Base-by-base conservation (phyloP, 1,140 invertebrate species). In the Asobara japonica region DNA sequence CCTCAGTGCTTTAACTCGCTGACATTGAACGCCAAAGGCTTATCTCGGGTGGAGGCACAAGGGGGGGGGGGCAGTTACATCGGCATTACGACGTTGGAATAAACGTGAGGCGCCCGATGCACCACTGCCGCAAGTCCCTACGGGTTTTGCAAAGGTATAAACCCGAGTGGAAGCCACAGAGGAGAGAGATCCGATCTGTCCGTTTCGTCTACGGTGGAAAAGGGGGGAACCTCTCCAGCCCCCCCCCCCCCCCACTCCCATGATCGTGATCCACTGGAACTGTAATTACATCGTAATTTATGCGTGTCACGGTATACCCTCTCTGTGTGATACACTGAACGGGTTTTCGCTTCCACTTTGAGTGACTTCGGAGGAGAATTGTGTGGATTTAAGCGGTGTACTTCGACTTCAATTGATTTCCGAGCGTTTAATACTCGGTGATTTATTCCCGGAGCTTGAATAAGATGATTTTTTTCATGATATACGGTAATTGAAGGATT, bases 201-300 rank as follows among this genome's bases (percentile, higher is more conserved):
- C 48, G 72, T 69, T 64, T 66, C 71, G 48, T 62, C 64, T 65
- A 33, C 62, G 73, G 72, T 65, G 45, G 31, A 31, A 27, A 62
- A 66, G 41, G 64, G 41, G 51, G 31, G 30, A 62, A 70, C n/a
- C n/a, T n/a, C n/a, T n/a, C n/a, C n/a, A 71, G 22, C 48, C 48
- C 30, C 51, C 66, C 60, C 64, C 30, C 8, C 61, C 75, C 33
- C 68, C 51, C 65, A 27, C 68, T 45, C 22, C 64, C 66, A 36
- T 74, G 79, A 84, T 84, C 80, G 79, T 78, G 83, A 85, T 84
- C 82, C 75, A 76, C 80, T 71, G 72, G 79, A 60, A 82, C 82
- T 85, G 82, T 84, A 84, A 84, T 85, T 85, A 85, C 82, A 81
- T 84, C 83, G 83, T 85, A 84, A 84, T 85, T 85, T 84, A 85